These are phyloP conservation scores for Hypomecis atomaria DNA, from an alignment of 2,888 invertebrate species.

Conservation along the genomic window DNA sequence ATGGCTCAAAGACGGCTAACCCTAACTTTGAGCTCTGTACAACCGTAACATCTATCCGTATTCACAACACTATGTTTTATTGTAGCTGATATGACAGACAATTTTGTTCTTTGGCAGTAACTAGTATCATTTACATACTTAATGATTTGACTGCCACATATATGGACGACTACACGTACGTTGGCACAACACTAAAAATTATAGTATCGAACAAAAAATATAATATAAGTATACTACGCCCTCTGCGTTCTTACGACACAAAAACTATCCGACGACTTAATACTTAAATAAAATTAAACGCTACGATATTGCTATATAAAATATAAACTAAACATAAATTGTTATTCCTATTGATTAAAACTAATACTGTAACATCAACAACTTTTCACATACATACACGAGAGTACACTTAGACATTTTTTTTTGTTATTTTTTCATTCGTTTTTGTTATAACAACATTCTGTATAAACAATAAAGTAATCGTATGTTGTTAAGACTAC, in stretches of 20 bases:
- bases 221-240: slow-evolving; percentile 45
- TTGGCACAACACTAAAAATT: slow-evolving; percentile 48
- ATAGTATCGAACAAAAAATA: slow-evolving; percentile 51
- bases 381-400: slow-evolving; percentile 61
- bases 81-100: slow-evolving; percentile 54
- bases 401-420: slow-evolving; percentile 56
- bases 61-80: slow-evolving; percentile 69
- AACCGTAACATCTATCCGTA: slow-evolving; percentile 60
- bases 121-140: slow-evolving; percentile 33
- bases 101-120: slow-evolving; percentile 64
- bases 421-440: slow-evolving; percentile 45
- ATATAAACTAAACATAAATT: slow-evolving; percentile 78
- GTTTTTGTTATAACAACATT: slow-evolving; percentile 58
- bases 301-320: slow-evolving; percentile 72
- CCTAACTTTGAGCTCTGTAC: slow-evolving; percentile 71
- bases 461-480: slow-evolving; percentile 71
- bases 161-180: slow-evolving; percentile 54
- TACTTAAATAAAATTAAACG: slow-evolving; percentile 65
- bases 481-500: slow-evolving; percentile 50
- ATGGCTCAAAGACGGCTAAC: slow-evolving; percentile 62
- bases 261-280: slow-evolving; percentile 66
- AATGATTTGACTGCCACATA: slow-evolving; percentile 25
- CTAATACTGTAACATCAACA: slow-evolving; percentile 74
- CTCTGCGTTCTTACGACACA: slow-evolving; percentile 54
- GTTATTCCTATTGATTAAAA: slow-evolving; percentile 77